Evolutionary conservation across 2,888 invertebrate genomes (phyloP).

Genomic region (Drosophila borborema): DNA sequence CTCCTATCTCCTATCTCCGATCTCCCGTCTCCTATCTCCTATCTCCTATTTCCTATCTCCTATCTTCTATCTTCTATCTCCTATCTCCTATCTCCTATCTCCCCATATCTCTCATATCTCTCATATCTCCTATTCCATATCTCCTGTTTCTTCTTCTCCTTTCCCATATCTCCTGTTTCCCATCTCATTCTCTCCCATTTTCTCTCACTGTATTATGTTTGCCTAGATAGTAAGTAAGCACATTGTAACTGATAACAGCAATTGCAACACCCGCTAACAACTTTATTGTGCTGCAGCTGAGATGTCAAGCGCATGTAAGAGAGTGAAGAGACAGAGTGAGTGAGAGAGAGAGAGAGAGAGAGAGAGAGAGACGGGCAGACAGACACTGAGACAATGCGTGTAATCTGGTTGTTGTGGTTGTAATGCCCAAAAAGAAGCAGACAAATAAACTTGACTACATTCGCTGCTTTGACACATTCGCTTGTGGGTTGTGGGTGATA

Average conservation of each 20-base stretch:
- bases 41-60: no score
- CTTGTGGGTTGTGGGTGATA: conserved; percentile 66
- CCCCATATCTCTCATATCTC: rapidly evolving
- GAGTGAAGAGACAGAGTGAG: no score
- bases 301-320: neutral
- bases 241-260: conserved; percentile 50
- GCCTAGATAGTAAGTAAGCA: conserved; percentile 30
- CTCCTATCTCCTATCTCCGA: no score
- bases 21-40: no score
- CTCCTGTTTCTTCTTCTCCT: no score
- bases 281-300: conserved; percentile 40
- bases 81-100: no score
- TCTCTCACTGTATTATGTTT: conserved; percentile 29
- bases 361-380: neutral
- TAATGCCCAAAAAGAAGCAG: conserved; percentile 29
- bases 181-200: neutral
- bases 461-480: conserved; percentile 45
- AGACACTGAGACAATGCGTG: conserved; percentile 41
- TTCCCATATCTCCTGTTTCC: no score
- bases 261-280: conserved; percentile 50
- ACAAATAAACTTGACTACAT: conserved; percentile 28
- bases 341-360: neutral
- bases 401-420: conserved; percentile 47
- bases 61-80: no score
- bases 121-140: no score